phyloP scores from a whole-genome alignment of 2,113 vertebrate species.

The Onychorhynchus coronatus region DNA sequence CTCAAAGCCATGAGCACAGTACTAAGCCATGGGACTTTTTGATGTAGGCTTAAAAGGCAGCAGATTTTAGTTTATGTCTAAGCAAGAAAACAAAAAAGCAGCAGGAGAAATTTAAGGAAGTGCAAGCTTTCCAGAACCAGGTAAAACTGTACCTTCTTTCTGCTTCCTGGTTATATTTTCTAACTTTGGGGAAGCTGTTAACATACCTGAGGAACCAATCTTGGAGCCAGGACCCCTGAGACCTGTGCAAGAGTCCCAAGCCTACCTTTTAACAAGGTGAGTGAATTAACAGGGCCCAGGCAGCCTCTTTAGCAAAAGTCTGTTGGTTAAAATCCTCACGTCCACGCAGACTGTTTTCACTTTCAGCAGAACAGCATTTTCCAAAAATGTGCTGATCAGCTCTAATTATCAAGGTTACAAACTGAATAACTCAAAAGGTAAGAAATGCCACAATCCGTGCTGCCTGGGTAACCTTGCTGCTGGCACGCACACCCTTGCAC shows the following conservation, averaged over 20 bases:
- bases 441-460: neutral
- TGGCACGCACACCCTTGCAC: neutral
- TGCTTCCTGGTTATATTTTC: neutral
- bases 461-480: conserved; percentile 14
- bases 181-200: neutral
- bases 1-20: neutral
- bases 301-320: neutral
- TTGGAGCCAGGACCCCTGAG: neutral
- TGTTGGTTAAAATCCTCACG: conserved; percentile 41
- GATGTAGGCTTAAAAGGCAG: neutral
- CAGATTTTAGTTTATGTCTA: neutral
- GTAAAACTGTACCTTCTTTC: neutral
- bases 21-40: neutral
- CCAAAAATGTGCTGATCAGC: conserved; percentile 44
- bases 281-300: neutral
- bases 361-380: conserved; percentile 42
- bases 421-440: conserved; percentile 48
- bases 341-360: neutral
- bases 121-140: neutral
- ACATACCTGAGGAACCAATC: neutral
- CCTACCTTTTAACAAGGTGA: neutral
- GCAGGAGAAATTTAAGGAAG: neutral
- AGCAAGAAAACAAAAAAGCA: neutral
- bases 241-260: neutral
- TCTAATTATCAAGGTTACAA: conserved; percentile 38